Evolutionary conservation across 2,797 vertebrate genomes (phyloP).

Genomic region (Spinus pinus): DNA sequence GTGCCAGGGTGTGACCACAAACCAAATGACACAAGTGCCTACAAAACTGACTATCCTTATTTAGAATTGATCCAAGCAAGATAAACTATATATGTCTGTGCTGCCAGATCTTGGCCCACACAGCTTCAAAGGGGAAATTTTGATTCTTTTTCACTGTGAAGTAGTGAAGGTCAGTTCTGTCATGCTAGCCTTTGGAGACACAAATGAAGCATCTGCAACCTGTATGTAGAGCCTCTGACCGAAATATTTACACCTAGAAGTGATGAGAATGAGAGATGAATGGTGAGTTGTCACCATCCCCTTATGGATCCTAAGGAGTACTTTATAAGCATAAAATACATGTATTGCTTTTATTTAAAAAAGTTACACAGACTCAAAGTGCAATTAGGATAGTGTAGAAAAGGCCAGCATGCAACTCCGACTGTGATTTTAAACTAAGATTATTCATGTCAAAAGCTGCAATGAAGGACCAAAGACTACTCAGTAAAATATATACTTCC

Average conservation of each 20-base stretch:
- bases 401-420: neutral
- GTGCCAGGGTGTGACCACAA: neutral
- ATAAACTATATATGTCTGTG: neutral
- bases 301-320: neutral
- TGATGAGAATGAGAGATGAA: neutral
- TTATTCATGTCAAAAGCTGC: neutral
- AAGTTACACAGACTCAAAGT: neutral
- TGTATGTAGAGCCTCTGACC: neutral
- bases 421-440: neutral
- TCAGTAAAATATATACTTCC: neutral
- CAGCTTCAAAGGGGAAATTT: neutral
- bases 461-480: neutral
- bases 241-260: neutral
- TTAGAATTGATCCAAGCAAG: neutral
- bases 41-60: neutral
- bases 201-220: neutral
- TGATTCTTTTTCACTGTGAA: neutral
- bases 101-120: neutral
- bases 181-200: neutral
- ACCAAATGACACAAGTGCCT: neutral
- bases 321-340: neutral
- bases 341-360: neutral
- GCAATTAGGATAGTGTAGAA: neutral
- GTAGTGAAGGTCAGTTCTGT: neutral
- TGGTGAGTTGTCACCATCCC: neutral